phyloP scores from a whole-genome alignment of 2,113 vertebrate genomes.

The Corydoras maculifer region DNA sequence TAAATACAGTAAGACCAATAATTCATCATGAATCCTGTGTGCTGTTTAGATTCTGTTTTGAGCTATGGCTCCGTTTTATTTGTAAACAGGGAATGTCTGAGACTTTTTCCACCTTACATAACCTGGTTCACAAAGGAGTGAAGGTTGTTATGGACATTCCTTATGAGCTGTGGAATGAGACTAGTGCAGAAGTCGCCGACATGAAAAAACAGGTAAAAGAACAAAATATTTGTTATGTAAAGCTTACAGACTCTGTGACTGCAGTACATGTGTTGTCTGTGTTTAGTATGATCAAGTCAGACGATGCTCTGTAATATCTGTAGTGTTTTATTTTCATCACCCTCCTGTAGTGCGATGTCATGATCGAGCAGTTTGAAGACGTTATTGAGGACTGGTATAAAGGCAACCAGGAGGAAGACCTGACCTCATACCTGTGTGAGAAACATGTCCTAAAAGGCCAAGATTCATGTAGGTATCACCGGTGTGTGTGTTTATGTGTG shows the following conservation, averaged over 20 bases:
- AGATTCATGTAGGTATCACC: slow-evolving; percentile 68
- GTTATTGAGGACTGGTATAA: slow-evolving; percentile 97
- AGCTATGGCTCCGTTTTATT: neutral
- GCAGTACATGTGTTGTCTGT: neutral
- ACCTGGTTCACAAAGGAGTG: slow-evolving; percentile 90
- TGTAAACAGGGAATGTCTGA: slow-evolving; percentile 87
- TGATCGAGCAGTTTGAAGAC: slow-evolving; percentile 90
- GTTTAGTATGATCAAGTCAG: neutral
- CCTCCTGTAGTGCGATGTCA: slow-evolving; percentile 75
- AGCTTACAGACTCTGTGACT: no score
- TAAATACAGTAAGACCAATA: no score
- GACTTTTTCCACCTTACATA: slow-evolving; percentile 92
- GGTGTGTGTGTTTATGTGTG: no score
- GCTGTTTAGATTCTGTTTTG: no score
- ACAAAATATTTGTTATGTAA: neutral
- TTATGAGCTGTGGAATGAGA: slow-evolving; percentile 96
- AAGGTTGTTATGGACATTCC: slow-evolving; percentile 99
- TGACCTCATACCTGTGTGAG: slow-evolving; percentile 85
- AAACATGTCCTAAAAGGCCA: slow-evolving; percentile 87
- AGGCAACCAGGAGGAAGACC: slow-evolving; percentile 84
- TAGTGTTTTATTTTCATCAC: neutral
- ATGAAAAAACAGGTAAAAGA: slow-evolving; percentile 89
- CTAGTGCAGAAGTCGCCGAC: slow-evolving; percentile 91
- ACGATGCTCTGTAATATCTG: neutral
- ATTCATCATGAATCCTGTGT: no score